Conservation (phyloP, 2,113 vertebrate genomes). For the Sylvia atricapilla region DNA sequence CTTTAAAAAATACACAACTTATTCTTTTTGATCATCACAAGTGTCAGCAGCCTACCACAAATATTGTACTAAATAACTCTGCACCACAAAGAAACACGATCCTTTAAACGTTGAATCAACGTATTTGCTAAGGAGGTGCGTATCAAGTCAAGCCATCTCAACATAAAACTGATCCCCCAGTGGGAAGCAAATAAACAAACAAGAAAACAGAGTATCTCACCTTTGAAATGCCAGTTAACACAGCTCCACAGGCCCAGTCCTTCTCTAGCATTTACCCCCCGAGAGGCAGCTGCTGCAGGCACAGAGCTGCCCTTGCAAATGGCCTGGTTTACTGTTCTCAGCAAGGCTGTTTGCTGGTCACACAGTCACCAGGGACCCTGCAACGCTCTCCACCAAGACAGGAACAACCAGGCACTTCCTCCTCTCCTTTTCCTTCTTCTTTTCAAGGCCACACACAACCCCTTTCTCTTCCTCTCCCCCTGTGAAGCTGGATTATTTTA, state of each 20-base stretch:
- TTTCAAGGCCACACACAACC: neutral
- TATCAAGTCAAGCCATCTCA: neutral
- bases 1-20: slow-evolving; percentile 10
- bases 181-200: neutral
- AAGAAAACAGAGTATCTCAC: neutral
- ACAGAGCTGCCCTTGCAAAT: neutral
- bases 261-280: neutral
- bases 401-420: neutral
- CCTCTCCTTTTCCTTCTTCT: neutral
- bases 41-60: slow-evolving; percentile 30
- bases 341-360: neutral
- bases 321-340: neutral
- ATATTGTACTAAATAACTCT: slow-evolving; percentile 1
- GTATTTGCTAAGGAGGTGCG: neutral
- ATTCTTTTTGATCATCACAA: slow-evolving; percentile 36
- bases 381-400: neutral
- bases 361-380: neutral
- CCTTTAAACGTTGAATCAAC: neutral
- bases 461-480: neutral
- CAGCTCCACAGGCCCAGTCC: neutral
- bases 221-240: neutral
- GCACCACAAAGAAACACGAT: slow-evolving; percentile 40
- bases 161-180: neutral
- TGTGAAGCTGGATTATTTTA: neutral
- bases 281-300: neutral